Base-by-base conservation (phyloP, 2,113 vertebrate species). In the Chloropsis cyanopogon region DNA sequence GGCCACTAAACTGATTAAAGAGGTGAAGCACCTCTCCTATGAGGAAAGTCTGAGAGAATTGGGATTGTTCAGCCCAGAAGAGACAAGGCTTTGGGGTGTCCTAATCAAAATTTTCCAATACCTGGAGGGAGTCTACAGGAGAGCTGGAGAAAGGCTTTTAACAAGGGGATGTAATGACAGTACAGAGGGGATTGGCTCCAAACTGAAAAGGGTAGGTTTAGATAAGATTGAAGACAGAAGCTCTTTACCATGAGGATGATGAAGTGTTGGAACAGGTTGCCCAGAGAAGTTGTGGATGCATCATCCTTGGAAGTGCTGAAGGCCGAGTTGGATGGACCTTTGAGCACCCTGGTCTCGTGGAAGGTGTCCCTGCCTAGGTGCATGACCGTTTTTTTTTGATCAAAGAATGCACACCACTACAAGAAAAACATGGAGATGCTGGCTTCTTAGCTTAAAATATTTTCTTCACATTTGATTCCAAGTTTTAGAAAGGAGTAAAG, bases 261-360 rank as follows among this genome's bases (percentile, higher is more conserved):
- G n/a, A 60, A 11, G 39, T 9, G 5, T 17, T 82, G n/a, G 12
- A 66, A n/a, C 11, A 60, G 6, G 39, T 53, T 82, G 3, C 39
- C 20, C 19, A 53, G 46, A 60, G 24, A 61, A 57, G 25, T 1
- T 53, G 24, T 20, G n/a, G n/a, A 22, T 29, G 6, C 14, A 18
- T 59, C n/a, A 22, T 35, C 14, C 13, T 28, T 53, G 47, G 29
- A 61, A 47, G 9, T 54, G 17, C n/a, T 68, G 21, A 26, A 11
- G n/a, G 7, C 24, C 0, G 0, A 17, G 9, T 41, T 41, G 17
- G 35, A 68, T 47, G 21, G 10, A 39, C 6, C 7, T 60, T 12
- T 68, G n/a, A 68, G 9, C 14, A 35, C 49, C 39, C 29, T 69
- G 14, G 6, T 47, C 17, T 33, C 0, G 0, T 31, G 79, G 29